Evolutionary conservation across 2,113 vertebrate genomes (phyloP).

Genomic region (Oostethus manadensis): DNA sequence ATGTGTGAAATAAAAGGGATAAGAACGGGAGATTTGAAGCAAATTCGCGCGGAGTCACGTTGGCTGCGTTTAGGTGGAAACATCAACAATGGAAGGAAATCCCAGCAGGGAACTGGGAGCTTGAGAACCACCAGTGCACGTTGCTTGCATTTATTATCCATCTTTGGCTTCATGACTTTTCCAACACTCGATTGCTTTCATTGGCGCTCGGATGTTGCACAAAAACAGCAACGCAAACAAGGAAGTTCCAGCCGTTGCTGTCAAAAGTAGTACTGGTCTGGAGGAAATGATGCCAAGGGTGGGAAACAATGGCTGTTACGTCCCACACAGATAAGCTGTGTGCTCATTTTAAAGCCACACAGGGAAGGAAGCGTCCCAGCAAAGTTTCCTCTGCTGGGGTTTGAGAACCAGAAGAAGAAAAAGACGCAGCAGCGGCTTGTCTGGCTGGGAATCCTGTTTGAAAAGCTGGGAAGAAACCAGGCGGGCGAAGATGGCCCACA

Average conservation of each 20-base stretch:
- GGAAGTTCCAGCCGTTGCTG: slow-evolving; percentile 45
- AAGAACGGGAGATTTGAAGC: too few relatives aligned
- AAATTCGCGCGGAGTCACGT: background rate
- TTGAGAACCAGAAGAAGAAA: slow-evolving; percentile 64
- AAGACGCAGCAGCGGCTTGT: slow-evolving; percentile 32
- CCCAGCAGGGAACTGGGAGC: slow-evolving; percentile 44
- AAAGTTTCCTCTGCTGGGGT: slow-evolving; percentile 77
- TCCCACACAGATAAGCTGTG: slow-evolving; percentile 85
- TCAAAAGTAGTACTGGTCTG: slow-evolving; percentile 49
- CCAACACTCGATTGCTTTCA: background rate
- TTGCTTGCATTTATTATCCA: slow-evolving; percentile 3
- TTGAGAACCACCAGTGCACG: slow-evolving; percentile 19
- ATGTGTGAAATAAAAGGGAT: too few relatives aligned
- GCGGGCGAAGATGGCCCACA: slow-evolving; percentile 76
- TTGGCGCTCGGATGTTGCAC: background rate
- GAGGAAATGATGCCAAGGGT: slow-evolving; percentile 83
- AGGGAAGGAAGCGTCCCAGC: slow-evolving; percentile 91
- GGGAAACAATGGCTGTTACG: slow-evolving; percentile 84
- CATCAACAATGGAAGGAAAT: slow-evolving; percentile 69
- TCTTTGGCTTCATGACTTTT: background rate
- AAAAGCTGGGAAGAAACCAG: slow-evolving; percentile 48
- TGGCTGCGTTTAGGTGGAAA: slow-evolving; percentile 32
- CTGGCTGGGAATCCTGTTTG: too few relatives aligned
- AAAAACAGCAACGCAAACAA: background rate
- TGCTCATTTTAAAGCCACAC: slow-evolving; percentile 84